These are phyloP conservation scores for Antigone vipio DNA, from an alignment of 2,113 vertebrate genomes.

Conservation along the genomic window DNA sequence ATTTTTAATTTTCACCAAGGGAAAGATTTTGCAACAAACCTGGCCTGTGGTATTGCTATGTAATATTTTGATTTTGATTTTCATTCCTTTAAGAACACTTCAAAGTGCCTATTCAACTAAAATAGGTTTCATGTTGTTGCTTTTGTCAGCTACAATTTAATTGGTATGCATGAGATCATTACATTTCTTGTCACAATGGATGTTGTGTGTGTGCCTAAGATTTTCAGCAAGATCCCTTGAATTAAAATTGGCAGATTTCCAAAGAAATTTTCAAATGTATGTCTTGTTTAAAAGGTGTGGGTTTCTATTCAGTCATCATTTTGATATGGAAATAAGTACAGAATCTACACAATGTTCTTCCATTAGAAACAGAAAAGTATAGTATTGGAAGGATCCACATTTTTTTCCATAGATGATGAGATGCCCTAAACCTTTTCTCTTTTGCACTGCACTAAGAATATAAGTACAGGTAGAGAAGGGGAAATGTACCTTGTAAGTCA, in stretches of 20 bases:
- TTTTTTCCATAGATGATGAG: neutral
- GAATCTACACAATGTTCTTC: neutral
- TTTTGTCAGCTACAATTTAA: neutral
- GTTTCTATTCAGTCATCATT: neutral
- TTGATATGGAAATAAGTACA: neutral
- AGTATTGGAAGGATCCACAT: neutral
- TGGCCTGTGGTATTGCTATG: neutral
- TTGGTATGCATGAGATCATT: neutral
- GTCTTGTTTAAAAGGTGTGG: neutral
- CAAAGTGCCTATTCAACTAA: neutral
- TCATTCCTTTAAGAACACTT: neutral
- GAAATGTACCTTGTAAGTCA: neutral
- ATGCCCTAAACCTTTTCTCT: neutral
- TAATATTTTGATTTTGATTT: neutral
- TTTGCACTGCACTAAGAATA: neutral
- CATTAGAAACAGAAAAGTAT: neutral
- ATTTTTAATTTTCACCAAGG: neutral
- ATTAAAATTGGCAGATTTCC: neutral
- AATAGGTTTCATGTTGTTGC: neutral
- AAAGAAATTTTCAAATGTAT: neutral
- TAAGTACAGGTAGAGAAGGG: neutral
- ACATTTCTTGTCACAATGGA: neutral
- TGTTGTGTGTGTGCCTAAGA: neutral
- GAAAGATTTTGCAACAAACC: neutral
- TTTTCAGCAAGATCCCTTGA: neutral